These are phyloP conservation scores for Phataginus tricuspis DNA, from an alignment of 2,797 vertebrate genomes.

Conservation along the genomic window DNA sequence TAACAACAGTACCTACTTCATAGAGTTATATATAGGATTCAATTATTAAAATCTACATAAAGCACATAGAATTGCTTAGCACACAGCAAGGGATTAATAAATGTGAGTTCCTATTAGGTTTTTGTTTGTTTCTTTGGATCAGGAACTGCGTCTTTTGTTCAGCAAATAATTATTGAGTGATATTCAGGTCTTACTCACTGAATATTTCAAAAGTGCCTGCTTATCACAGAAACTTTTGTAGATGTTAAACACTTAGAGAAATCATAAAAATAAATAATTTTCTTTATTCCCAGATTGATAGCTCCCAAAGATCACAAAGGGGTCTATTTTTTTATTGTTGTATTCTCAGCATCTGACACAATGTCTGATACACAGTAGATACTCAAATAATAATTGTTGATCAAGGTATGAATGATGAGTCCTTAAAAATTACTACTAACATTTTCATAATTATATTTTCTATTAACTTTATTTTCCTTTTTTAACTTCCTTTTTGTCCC, in stretches of 20 bases:
- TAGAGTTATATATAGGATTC: neutral
- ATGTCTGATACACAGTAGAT: neutral
- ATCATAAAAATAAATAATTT: neutral
- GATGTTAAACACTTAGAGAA: neutral
- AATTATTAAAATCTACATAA: neutral
- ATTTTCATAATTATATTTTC: neutral
- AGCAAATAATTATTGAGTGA: neutral
- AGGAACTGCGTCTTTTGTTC: neutral
- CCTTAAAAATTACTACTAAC: neutral
- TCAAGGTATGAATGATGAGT: neutral
- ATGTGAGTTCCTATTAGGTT: neutral
- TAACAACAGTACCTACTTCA: neutral
- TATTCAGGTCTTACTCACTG: neutral
- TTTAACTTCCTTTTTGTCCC: neutral
- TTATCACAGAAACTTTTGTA: neutral
- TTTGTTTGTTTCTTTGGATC: neutral
- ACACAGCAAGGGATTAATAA: neutral
- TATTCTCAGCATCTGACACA: neutral
- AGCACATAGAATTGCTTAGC: neutral
- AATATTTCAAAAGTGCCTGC: neutral
- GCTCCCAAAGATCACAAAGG: neutral
- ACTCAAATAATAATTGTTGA: neutral
- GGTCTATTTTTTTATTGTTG: neutral
- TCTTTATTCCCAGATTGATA: neutral
- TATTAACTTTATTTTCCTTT: neutral